These are phyloP conservation scores for Actenoides hombroni DNA, from an alignment of 2,113 vertebrate genomes.

Conservation along the genomic window DNA sequence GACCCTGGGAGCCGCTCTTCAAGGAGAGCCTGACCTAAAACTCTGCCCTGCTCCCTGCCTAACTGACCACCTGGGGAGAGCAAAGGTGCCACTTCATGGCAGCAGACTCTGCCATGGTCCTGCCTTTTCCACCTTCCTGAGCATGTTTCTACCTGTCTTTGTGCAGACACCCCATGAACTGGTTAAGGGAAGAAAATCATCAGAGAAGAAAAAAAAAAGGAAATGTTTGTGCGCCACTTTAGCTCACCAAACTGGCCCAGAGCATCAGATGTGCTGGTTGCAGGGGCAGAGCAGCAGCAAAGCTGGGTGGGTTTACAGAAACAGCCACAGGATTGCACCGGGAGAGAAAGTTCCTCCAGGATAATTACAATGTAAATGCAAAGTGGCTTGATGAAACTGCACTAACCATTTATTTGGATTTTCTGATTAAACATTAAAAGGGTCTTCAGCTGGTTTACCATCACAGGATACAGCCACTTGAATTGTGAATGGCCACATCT, in stretches of 20 bases:
- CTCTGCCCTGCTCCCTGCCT: not conserved
- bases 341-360: not conserved
- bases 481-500: not conserved
- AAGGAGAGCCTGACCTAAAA: not conserved
- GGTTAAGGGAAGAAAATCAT: not conserved
- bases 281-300: not conserved
- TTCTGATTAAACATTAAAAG: slow-evolving; percentile 12
- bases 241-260: not conserved
- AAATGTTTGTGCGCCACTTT: not conserved
- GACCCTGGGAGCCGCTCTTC: not conserved
- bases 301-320: not conserved
- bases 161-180: not conserved
- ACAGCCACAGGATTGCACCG: not conserved
- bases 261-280: not conserved
- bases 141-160: not conserved
- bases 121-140: rapidly evolving
- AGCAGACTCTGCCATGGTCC: not conserved
- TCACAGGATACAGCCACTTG: not conserved
- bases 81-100: not conserved
- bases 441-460: not conserved
- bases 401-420: not conserved
- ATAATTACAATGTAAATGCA: not conserved
- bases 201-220: not conserved
- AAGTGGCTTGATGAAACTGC: not conserved
- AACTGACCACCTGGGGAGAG: rapidly evolving